Base-by-base conservation (phyloP, 2,888 invertebrate species). In the Sphaerophoria rueppellii region DNA sequence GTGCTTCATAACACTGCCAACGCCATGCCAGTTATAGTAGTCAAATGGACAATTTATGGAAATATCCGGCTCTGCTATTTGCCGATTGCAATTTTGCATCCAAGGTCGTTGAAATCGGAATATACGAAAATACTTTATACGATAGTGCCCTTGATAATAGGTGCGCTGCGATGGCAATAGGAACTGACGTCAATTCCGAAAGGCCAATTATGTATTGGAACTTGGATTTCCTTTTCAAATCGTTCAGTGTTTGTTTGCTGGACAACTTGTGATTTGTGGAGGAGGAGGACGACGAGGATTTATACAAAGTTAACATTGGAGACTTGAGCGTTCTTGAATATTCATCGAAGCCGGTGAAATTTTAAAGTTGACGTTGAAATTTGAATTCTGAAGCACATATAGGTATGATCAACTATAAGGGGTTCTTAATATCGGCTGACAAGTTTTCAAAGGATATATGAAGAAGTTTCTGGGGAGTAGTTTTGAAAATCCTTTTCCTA, bases 11-110 rank as follows among this genome's bases (percentile, higher is more conserved):
- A 65, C 43, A 16, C 14, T n/a, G 12, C 16, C 61, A 63, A 12
- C 9, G 11, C 50, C 2, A 16, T 16, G 1, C 24, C 24, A 24
- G 24, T 24, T 24, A 24, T 16, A 16, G 14, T 40, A 74, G 79
- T 60, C 71, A 71, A 83, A 80, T 52, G 82, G 78, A n/a, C 63
- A 74, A 55, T 75, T 83, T 83, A 80, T 83, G 80, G 71, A 83
- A 83, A 83, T 80, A 69, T 52, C 57, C 67, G 37, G 58, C 50
- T 24, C 24, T 24, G 24, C 24, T 24, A 24, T 24, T 24, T n/a
- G 46, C 32, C 69, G 65, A 81, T 85, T 73, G 76, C 73, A 81
- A 11, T 73, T 85, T 85, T 73, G 76, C 73, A 81, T 43, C 76
- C 80, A 85, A 63, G 63, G 60, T 60, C 73, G 9, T 43, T 6